Conservation (phyloP, 2,888 invertebrate species). For the Antitype chi region DNA sequence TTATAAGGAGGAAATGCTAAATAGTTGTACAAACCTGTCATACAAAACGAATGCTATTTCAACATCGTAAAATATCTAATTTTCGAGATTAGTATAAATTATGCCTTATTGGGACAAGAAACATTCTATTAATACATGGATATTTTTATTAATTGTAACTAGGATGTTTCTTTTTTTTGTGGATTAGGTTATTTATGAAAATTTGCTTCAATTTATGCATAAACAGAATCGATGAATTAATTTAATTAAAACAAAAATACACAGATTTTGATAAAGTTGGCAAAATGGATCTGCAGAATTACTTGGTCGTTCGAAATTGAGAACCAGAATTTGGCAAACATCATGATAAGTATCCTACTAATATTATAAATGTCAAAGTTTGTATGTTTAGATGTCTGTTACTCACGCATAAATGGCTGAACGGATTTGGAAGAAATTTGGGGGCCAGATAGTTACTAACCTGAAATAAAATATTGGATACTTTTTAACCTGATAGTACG, state of each 20-base stretch:
- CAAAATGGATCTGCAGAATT: constrained; percentile 1
- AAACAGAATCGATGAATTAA: background rate
- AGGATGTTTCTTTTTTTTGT: background rate
- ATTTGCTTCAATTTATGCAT: background rate
- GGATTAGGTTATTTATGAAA: constrained; percentile 19
- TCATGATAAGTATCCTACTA: background rate
- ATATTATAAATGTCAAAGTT: no score
- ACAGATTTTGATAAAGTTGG: background rate
- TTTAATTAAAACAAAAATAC: constrained; percentile 5
- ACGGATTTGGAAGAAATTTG: no score
- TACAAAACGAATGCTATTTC: constrained; percentile 39
- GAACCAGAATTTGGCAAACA: background rate
- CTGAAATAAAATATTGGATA: no score
- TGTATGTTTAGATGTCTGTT: no score
- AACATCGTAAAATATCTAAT: constrained; percentile 34
- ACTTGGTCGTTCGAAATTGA: background rate
- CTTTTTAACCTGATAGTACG: no score
- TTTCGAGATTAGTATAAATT: constrained; percentile 37
- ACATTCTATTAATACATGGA: constrained; percentile 23
- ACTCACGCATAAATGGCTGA: no score
- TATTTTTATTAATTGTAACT: constrained; percentile 19
- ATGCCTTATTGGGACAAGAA: constrained; percentile 17
- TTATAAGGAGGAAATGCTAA: constrained; percentile 25
- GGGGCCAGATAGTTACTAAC: no score
- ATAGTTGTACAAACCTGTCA: constrained; percentile 46